Evolutionary conservation across 2,888 invertebrate genomes (phyloP), one percentile per base, ranked within the genome.

Genomic region (Oligia latruncula): DNA sequence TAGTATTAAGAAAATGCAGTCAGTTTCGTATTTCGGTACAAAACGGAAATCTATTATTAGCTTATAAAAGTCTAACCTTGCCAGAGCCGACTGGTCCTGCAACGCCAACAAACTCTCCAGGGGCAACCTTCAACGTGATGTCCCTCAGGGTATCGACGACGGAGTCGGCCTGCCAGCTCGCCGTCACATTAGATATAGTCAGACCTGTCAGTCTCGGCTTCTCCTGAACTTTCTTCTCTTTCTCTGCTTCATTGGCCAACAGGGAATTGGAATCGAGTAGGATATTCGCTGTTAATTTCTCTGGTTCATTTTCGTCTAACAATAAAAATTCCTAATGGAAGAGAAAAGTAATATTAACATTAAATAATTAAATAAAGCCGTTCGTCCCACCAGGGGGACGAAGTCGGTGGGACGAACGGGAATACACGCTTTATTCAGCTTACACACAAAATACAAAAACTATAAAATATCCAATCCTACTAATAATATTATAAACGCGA

Each of bases 1-100:
- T 20, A 52, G 6, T 35, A 49, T 35, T 17, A 40, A n/a, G 4
- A 29, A 55, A 55, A 75, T 49, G 5, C 1, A 23, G 17, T 6
- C 6, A 17, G 23, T 55, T 43, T 52, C 4, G 17, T n/a, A 20
- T 58, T 23, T 46, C 6, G 11, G 6, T 23, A 23, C 17, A 76
- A 76, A 29, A 46, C 4, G 4, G 11, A 75, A 43, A 43, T 43
- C 43, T 58, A 20, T 29, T 29, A 20, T 29, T 43, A 55, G 5
- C 20, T n/a, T 74, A n/a, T 52, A n/a, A 1, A 55, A 55, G 2
- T 49, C 49, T 49, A 49, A 49, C 97, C 97, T 98, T 98, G 73
- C 98, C 98, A 3, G 98, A 95, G 29, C 98, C 98, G 0, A 98
- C 98, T 17, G 98, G 97, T 15, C 98, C 98, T 65, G 98, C 98